Conservation (phyloP, 2,797 vertebrate species). For the Eupleurogrammus muticus region DNA sequence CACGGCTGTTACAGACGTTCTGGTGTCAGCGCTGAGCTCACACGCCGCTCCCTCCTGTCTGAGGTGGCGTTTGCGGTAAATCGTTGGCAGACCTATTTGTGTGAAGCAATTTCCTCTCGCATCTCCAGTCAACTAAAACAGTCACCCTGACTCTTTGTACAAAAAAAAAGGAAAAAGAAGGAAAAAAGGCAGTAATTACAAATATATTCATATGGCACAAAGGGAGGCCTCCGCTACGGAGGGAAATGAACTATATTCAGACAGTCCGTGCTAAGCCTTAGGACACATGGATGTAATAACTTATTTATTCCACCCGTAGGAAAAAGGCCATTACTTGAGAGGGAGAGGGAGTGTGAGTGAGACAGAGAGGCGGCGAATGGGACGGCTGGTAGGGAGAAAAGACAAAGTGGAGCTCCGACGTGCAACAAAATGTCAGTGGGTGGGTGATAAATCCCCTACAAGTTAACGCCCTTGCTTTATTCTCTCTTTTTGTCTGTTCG, state of each 20-base stretch:
- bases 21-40: constrained; percentile 17
- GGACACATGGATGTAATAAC: constrained; percentile 71
- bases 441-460: constrained; percentile 62
- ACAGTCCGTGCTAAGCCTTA: constrained; percentile 67
- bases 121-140: constrained; percentile 66
- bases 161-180: constrained; percentile 31
- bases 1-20: constrained; percentile 23
- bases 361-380: constrained; percentile 14
- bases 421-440: constrained; percentile 65
- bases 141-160: constrained; percentile 45
- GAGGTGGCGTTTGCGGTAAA: constrained; percentile 43
- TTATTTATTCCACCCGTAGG: constrained; percentile 72
- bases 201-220: constrained; percentile 63
- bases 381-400: constrained; percentile 20
- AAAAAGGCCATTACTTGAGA: constrained; percentile 63
- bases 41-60: constrained; percentile 31
- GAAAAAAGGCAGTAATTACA: constrained; percentile 60
- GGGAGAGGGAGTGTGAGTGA: neutral
- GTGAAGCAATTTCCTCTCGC: constrained; percentile 62
- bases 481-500: constrained; percentile 56
- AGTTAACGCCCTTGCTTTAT: constrained; percentile 60
- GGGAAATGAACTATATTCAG: constrained; percentile 75
- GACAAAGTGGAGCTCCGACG: constrained; percentile 50
- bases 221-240: constrained; percentile 40
- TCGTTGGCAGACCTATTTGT: constrained; percentile 51